Evolutionary conservation across 2,113 vertebrate species (phyloP).

Genomic region (Pseudopodoces humilis): DNA sequence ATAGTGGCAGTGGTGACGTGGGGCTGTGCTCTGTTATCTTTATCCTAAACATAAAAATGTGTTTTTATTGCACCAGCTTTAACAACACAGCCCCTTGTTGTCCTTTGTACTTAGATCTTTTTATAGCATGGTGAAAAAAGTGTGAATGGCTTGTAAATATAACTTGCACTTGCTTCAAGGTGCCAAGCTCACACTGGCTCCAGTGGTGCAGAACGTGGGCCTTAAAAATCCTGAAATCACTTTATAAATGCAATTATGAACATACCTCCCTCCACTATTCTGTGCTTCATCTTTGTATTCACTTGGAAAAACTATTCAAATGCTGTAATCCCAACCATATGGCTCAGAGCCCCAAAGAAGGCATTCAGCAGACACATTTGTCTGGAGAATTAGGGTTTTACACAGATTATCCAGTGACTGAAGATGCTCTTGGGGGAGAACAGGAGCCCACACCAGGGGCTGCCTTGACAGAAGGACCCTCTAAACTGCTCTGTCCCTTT

Average conservation of each 20-base stretch:
- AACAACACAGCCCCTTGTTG: background rate
- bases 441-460: background rate
- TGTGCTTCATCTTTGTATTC: background rate
- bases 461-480: background rate
- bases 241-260: background rate
- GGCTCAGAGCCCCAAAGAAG: background rate
- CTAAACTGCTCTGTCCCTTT: background rate
- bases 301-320: background rate
- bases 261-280: background rate
- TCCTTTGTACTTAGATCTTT: background rate
- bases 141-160: background rate
- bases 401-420: background rate
- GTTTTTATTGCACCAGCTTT: background rate
- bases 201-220: background rate
- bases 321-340: background rate
- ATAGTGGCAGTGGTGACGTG: background rate
- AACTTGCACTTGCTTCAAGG: background rate
- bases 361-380: background rate
- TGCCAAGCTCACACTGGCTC: background rate
- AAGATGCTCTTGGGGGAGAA: background rate
- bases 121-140: background rate
- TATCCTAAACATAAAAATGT: background rate
- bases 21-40: background rate
- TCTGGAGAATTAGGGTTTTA: background rate
- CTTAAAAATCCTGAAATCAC: conserved; percentile 1